A percentile compares a stretch with the other conserved stretches of the same genome.
These are phyloP conservation scores for Temnothorax longispinosus DNA, from an alignment of 1,140 invertebrate species.

Conservation along the genomic window DNA sequence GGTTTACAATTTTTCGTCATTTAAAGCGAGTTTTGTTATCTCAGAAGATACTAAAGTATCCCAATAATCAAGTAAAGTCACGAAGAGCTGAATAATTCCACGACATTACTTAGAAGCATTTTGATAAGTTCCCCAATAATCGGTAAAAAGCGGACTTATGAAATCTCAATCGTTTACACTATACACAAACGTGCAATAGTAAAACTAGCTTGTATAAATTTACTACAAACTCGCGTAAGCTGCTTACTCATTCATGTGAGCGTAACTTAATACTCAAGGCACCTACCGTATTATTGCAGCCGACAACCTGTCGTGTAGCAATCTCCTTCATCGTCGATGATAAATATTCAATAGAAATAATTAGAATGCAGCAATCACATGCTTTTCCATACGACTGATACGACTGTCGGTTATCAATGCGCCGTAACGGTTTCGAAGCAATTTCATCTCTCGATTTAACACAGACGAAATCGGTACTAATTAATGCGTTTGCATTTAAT, in stretches of 20 bases:
- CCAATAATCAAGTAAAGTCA: slow-evolving; percentile 5
- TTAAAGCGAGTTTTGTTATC: slow-evolving; percentile 11
- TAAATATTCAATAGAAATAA: slow-evolving; percentile 45
- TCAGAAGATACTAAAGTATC: neutral
- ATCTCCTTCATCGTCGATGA: slow-evolving; percentile 23
- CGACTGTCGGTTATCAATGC: neutral
- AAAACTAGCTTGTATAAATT: slow-evolving; percentile 65
- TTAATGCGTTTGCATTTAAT: slow-evolving; percentile 32
- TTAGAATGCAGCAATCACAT: neutral
- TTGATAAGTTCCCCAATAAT: neutral
- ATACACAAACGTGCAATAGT: slow-evolving; percentile 23
- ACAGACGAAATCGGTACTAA: neutral
- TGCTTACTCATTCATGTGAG: slow-evolving; percentile 65
- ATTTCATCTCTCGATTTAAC: slow-evolving; percentile 4
- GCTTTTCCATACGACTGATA: slow-evolving; percentile 27
- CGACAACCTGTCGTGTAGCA: slow-evolving; percentile 38
- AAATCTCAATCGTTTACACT: slow-evolving; percentile 21
- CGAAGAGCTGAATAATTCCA: neutral
- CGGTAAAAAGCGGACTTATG: neutral
- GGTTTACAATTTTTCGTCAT: neutral
- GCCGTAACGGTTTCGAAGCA: neutral
- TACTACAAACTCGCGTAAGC: slow-evolving; percentile 62
- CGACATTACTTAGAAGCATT: neutral
- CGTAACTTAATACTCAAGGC: slow-evolving; percentile 56
- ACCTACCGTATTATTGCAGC: slow-evolving; percentile 1